phyloP scores from a whole-genome alignment of 2,797 vertebrate species.

The Otus scops region DNA sequence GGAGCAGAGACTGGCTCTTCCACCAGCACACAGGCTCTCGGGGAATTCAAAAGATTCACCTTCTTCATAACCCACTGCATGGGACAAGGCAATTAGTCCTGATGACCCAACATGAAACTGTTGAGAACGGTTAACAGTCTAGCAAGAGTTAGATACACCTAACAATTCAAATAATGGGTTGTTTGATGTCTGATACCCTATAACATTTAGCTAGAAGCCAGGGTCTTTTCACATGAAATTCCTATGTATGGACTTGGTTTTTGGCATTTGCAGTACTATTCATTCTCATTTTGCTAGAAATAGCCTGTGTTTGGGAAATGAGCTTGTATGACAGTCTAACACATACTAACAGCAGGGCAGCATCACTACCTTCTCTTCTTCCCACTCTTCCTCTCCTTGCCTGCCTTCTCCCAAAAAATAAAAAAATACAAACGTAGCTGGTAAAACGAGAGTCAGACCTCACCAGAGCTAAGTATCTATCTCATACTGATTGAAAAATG shows the following conservation, averaged over 20 bases:
- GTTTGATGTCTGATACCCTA: background rate
- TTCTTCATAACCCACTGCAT: too few species aligned
- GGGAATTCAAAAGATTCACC: too few species aligned
- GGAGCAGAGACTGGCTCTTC: too few species aligned
- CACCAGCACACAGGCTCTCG: too few species aligned
- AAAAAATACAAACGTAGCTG: background rate
- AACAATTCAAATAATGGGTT: background rate
- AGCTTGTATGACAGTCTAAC: background rate
- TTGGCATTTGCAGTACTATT: background rate
- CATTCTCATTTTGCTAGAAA: background rate
- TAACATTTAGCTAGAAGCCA: background rate
- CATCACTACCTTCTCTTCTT: background rate
- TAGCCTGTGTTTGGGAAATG: background rate
- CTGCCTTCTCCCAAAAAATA: background rate
- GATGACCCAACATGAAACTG: background rate
- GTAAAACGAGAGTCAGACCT: background rate
- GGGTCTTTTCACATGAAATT: background rate
- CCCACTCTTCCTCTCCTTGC: background rate
- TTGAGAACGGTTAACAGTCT: background rate
- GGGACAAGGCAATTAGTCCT: background rate
- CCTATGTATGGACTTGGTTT: rapidly evolving
- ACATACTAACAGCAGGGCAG: background rate
- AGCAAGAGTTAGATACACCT: background rate
- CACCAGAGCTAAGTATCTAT: background rate
- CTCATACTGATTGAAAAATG: background rate